Evolutionary conservation across 2,113 vertebrate genomes (phyloP), one percentile per base, ranked within the genome.

Genomic region (Amia ocellicauda): DNA sequence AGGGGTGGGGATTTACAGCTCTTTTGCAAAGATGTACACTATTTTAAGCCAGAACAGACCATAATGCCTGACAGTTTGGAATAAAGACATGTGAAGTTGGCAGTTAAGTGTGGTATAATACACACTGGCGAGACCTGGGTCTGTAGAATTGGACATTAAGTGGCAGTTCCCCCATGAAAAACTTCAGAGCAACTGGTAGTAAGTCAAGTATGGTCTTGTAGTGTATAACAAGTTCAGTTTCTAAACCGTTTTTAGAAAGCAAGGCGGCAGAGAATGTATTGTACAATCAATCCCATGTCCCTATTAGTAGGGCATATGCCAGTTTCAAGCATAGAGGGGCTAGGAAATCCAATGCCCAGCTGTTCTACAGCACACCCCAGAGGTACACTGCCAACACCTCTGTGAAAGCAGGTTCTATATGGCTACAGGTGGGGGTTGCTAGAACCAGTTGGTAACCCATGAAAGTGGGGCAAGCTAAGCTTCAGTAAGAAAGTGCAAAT

Each of bases 181-280:
- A 68, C 74, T 83, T 73, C 69, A 66, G 57, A 83, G 75, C 69
- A 78, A 79, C 75, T 83, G 85, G 83, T 84, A 86, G 88, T 83
- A 36, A 81, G 74, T 64, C 65, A 68, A 68, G 62, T 67, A 73
- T 64, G 70, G 64, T 77, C 69, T 72, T 76, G 77, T 74, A 75
- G 76, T 77, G 81, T 80, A 36, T 36, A 29, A 78, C 67, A 8
- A 67, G 58, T 63, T 42, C 49, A 11, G 60, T 50, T 55, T 45
- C 43, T 60, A 60, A 63, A 62, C 66, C 58, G 63, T 66, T 72
- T 52, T 71, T 55, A 60, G 70, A 76, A 72, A 70, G 60, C 80
- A 85, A 85, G 83, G 81, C 84, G 83, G 80, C 73, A 77, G 71
- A 74, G 76, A 78, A 80, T 16, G 45, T 14, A 64, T 69, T 60